These are phyloP conservation scores for Epinotia demarniana DNA, from an alignment of 2,888 invertebrate species.

Conservation along the genomic window DNA sequence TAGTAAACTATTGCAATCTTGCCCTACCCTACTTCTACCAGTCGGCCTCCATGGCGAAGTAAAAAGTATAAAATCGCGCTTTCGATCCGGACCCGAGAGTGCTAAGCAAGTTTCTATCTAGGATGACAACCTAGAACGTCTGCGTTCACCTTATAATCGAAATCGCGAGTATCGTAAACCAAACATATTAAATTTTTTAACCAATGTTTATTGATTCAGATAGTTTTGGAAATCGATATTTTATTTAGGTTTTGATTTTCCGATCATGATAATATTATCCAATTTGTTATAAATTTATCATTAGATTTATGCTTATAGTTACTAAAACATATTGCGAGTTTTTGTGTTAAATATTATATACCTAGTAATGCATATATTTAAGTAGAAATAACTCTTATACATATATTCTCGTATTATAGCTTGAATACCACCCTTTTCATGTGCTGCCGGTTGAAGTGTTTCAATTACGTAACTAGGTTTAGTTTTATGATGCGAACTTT, in stretches of 20 bases:
- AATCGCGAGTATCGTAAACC: constrained; percentile 8
- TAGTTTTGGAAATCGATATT: background rate
- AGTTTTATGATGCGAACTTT: too few species aligned
- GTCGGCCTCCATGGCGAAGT: constrained; percentile 57
- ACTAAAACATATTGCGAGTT: too few species aligned
- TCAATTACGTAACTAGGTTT: too few species aligned
- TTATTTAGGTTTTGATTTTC: background rate
- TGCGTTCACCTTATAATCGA: background rate
- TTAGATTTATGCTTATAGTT: too few species aligned
- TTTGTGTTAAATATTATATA: too few species aligned
- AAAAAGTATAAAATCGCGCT: constrained; percentile 76
- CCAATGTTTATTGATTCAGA: too few species aligned
- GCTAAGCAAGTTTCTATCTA: constrained; percentile 72
- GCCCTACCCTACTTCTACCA: constrained; percentile 55
- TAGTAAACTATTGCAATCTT: constrained; percentile 48
- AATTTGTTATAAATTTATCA: too few species aligned
- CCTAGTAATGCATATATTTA: too few species aligned
- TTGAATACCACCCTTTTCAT: too few species aligned
- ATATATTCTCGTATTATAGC: too few species aligned
- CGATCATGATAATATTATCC: background rate
- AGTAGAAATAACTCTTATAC: too few species aligned
- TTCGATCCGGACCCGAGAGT: constrained; percentile 73
- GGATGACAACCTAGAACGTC: constrained; percentile 64
- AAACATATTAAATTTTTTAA: background rate
- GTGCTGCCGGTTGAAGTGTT: too few species aligned